Evolutionary conservation across 1,140 invertebrate genomes (phyloP), one percentile per base, ranked within the genome.

Genomic region (Drosophila nigrodunni): DNA sequence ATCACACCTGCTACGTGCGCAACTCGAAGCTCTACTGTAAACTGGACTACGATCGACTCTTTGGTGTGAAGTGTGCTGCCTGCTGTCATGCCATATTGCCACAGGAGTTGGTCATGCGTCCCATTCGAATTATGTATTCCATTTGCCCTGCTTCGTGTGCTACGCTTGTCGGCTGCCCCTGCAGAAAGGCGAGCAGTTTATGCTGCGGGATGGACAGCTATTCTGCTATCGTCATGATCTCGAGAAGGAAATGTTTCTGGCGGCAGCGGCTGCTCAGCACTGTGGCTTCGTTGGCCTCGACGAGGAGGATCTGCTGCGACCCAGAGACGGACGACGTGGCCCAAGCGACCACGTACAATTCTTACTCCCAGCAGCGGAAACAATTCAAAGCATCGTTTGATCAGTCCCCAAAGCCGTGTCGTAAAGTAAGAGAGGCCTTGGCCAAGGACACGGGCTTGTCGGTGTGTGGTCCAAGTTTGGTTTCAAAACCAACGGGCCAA

Each of bases 351-450:
- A 0, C 93, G 99, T 71, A 99, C 99, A 0, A 99, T 99, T 66
- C 94, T 99, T 0, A 99, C 98, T 99, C 98, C 18, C 97, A 97
- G 30, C 98, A 99, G 92, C 94, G 99, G 77, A 95, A 98, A 75
- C 98, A 99, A 79, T 99, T 99, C 93, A 99, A 99, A 94, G 97
- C 97, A 6, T 98, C 98, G 1, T 99, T 99, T 92, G 98, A 99
- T 94, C 96, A 99, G 69, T 99, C 98, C 82, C 98, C 98, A 4
- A 99, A 99, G 92, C 98, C 98, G 0, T 99, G 98, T 90, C 94
- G 98, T 78, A 99, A 99, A 94, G 98, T 98, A 85, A 94, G 98
- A 25, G 98, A 99, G 93, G 97, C 97, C 0, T 93, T 99, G 52
- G 98, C 98, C 8, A 99, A 99, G 93, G 98, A 99, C 88, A 99